These are phyloP conservation scores for Motacilla tschutschensis DNA, from an alignment of 2,113 vertebrate genomes.

Conservation along the genomic window DNA sequence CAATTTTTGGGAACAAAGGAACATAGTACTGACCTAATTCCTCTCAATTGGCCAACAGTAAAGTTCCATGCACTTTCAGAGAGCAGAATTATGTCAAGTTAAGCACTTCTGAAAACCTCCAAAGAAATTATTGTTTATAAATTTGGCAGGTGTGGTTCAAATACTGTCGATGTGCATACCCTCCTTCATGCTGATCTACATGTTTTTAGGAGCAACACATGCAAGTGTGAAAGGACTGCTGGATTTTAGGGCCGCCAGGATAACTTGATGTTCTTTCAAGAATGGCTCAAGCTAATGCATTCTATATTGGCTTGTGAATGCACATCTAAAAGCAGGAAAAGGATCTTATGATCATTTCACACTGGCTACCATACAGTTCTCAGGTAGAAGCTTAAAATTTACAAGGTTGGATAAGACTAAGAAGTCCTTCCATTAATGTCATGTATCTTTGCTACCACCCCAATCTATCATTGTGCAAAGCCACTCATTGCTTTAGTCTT, in stretches of 20 bases:
- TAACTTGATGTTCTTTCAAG: not conserved
- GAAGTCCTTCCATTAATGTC: not conserved
- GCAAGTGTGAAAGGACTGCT: not conserved
- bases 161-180: not conserved
- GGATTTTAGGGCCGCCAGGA: not conserved
- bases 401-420: not conserved
- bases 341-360: not conserved
- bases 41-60: not conserved
- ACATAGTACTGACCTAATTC: conserved; percentile 11
- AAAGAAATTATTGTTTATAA: not conserved
- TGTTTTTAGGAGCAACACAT: not conserved
- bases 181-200: not conserved
- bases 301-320: not conserved
- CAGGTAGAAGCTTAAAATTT: not conserved
- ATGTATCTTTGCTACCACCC: not conserved
- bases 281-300: not conserved
- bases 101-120: conserved; percentile 17
- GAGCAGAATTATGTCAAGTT: not conserved
- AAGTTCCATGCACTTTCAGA: not conserved
- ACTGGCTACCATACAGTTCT: not conserved
- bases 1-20: conserved; percentile 23
- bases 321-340: not conserved
- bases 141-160: not conserved
- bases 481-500: not conserved
- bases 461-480: not conserved